Evolutionary conservation across 2,888 invertebrate genomes (phyloP).

Genomic region (Eupithecia exiguata): DNA sequence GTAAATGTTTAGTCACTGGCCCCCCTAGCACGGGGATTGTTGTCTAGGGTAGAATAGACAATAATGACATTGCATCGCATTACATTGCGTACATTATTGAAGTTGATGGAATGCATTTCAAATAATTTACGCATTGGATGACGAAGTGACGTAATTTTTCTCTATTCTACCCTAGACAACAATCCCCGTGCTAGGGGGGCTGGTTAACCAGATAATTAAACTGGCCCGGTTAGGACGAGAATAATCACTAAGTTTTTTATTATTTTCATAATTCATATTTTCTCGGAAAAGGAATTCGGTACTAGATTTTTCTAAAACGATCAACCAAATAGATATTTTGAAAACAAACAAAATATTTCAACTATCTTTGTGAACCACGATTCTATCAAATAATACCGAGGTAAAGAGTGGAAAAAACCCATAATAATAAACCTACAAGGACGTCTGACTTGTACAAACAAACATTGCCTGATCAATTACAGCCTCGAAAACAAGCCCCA

Average conservation of each 20-base stretch:
- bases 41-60: too few relatives aligned
- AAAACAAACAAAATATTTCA: neutral
- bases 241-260: neutral
- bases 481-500: neutral
- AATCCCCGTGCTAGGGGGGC: too few relatives aligned
- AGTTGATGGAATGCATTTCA: too few relatives aligned
- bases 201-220: neutral
- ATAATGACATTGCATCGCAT: too few relatives aligned
- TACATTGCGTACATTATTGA: too few relatives aligned
- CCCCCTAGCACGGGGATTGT: too few relatives aligned
- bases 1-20: conserved; percentile 12
- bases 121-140: too few relatives aligned
- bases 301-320: neutral
- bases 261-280: neutral
- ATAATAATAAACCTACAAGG: neutral
- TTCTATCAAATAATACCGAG: neutral
- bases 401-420: neutral
- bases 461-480: conserved; percentile 4
- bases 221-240: neutral
- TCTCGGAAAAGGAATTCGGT: neutral
- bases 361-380: neutral
- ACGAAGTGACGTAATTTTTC: too few relatives aligned
- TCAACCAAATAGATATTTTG: neutral
- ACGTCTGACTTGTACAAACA: neutral
- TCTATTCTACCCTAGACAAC: too few relatives aligned